Percentiles rank a stretch among this genome's conserved stretches.
Evolutionary conservation across 2,797 vertebrate species (phyloP).

Genomic region (Atherinosoma microstoma): DNA sequence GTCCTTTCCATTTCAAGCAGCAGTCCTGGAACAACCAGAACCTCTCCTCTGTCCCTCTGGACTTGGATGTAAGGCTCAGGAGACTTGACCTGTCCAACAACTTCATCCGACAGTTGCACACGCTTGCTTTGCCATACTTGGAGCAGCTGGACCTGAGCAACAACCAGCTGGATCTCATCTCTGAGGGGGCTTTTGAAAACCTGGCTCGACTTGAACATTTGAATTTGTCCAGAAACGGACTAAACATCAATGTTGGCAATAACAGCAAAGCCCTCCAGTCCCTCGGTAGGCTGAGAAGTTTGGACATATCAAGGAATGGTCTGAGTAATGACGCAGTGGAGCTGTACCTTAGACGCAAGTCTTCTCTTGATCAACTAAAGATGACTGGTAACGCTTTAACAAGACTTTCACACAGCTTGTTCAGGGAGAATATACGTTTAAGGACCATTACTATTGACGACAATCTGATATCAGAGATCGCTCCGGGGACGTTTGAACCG

Average conservation of each 20-base stretch:
- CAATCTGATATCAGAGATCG: constrained; percentile 84
- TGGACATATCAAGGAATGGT: constrained; percentile 84
- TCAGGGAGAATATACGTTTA: constrained; percentile 71
- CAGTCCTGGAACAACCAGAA: constrained; percentile 79
- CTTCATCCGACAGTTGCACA: constrained; percentile 82
- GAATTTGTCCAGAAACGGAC: constrained; percentile 81
- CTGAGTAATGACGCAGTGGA: constrained; percentile 76
- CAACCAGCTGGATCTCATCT: constrained; percentile 85
- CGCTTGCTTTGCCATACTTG: constrained; percentile 74
- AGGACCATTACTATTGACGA: constrained; percentile 76
- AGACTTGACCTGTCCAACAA: constrained; percentile 87
- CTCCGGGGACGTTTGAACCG: constrained; percentile 80
- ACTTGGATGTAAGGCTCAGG: constrained; percentile 73
- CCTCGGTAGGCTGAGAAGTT: constrained; percentile 70
- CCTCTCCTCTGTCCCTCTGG: constrained; percentile 79
- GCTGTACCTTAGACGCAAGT: constrained; percentile 80
- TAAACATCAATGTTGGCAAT: constrained; percentile 74
- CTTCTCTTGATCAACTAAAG: constrained; percentile 76
- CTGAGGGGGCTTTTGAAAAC: constrained; percentile 73
- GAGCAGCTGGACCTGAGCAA: constrained; percentile 80
- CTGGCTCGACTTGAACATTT: constrained; percentile 77
- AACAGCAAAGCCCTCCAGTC: constrained; percentile 77
- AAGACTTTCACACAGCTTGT: constrained; percentile 73
- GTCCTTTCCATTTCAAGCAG: constrained; percentile 63
- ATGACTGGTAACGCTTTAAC: constrained; percentile 81